phyloP scores from a whole-genome alignment of 2,113 vertebrate genomes.

The Potamarius usumacintae region DNA sequence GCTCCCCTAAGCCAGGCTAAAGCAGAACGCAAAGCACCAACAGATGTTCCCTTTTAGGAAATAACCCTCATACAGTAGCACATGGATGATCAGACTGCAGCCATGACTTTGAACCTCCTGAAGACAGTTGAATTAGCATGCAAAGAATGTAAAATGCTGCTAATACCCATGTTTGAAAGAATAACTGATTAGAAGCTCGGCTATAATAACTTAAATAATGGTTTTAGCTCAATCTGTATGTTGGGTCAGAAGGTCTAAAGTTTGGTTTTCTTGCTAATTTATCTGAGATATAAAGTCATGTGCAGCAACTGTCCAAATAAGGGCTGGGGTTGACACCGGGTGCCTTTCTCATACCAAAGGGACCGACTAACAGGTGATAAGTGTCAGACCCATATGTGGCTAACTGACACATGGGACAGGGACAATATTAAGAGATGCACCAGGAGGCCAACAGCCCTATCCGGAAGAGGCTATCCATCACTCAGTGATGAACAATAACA shows the following conservation, averaged over 20 bases:
- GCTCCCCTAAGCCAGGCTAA: conserved; percentile 59
- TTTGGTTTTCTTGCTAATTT: conserved; percentile 18
- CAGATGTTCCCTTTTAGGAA: conserved; percentile 62
- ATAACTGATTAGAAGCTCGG: background rate
- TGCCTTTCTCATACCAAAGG: conserved; percentile 67
- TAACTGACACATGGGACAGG: conserved; percentile 68
- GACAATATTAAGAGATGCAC: conserved; percentile 66
- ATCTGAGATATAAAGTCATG: background rate
- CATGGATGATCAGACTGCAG: background rate
- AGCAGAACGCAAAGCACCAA: conserved; percentile 65
- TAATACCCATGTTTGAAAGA: background rate
- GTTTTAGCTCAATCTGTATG: conserved; percentile 6
- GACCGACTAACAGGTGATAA: conserved; percentile 70
- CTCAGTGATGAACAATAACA: conserved; percentile 54
- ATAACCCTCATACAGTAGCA: background rate
- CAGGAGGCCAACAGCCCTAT: conserved; percentile 56
- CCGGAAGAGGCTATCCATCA: conserved; percentile 65
- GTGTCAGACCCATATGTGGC: conserved; percentile 69
- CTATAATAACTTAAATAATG: conserved; percentile 5
- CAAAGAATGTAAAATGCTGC: background rate
- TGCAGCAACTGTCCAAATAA: conserved; percentile 58
- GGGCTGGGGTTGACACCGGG: conserved; percentile 44
- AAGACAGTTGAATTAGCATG: background rate
- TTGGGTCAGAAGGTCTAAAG: conserved; percentile 15
- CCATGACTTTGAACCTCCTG: conserved; percentile 19